Conservation (phyloP, 23 tunicate genomes). For the Phallusia fumigata region DNA sequence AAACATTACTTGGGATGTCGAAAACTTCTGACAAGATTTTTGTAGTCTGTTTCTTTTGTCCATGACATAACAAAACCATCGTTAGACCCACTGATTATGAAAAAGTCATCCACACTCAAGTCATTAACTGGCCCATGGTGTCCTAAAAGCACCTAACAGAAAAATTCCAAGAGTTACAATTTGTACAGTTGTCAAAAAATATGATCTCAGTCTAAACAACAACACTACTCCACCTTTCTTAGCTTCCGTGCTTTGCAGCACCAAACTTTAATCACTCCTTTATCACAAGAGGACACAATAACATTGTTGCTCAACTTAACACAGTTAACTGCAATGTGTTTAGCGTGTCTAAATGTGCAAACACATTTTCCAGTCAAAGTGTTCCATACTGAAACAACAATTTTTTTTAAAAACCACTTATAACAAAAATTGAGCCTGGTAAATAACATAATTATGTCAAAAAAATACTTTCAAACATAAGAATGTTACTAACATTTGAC, state of each 20-base stretch:
- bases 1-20: slow-evolving; percentile 51
- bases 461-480: neutral
- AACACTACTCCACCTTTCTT: slow-evolving; percentile 9
- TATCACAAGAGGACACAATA: slow-evolving; percentile 58
- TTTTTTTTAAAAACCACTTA: neutral
- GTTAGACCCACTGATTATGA: slow-evolving; percentile 61
- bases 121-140: slow-evolving; percentile 32
- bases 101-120: slow-evolving; percentile 47
- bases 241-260: slow-evolving; percentile 39
- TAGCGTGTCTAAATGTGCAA: slow-evolving; percentile 67
- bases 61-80: slow-evolving; percentile 66
- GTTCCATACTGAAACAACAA: slow-evolving; percentile 22
- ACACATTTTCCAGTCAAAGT: slow-evolving; percentile 38
- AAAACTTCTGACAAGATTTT: slow-evolving; percentile 26
- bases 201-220: neutral
- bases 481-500: slow-evolving; percentile 30
- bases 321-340: slow-evolving; percentile 44
- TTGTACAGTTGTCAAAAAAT: too few species aligned
- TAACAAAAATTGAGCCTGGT: neutral
- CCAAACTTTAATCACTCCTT: slow-evolving; percentile 70
- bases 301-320: slow-evolving; percentile 30
- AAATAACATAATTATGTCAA: neutral
- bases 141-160: slow-evolving; percentile 10
- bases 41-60: slow-evolving; percentile 26
- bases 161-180: neutral